Percentiles rank a stretch among this genome's conserved stretches.
phyloP scores from a whole-genome alignment of 2,113 vertebrate species.

The Halcyon malimbica region DNA sequence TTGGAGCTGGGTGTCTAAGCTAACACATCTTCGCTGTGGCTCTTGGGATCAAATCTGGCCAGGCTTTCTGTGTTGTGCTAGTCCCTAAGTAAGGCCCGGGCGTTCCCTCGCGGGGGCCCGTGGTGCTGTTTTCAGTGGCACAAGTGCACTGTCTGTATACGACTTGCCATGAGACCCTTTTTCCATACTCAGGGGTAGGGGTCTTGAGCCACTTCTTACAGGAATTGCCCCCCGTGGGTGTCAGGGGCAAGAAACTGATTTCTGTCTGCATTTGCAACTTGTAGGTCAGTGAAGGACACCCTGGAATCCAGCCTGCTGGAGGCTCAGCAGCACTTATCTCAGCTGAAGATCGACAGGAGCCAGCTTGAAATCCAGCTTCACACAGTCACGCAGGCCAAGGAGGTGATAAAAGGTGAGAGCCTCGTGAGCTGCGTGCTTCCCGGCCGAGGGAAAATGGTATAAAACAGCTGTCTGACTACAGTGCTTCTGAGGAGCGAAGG shows the following conservation, averaged over 20 bases:
- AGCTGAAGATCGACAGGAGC: conserved; percentile 73
- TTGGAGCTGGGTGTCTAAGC: too few relatives aligned
- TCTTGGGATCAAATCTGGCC: not conserved
- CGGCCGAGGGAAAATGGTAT: not conserved
- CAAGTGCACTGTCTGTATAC: not conserved
- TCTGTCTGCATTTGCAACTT: not conserved
- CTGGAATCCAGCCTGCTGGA: conserved; percentile 80
- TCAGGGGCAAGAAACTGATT: not conserved
- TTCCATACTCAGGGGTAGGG: not conserved
- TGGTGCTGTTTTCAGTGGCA: not conserved
- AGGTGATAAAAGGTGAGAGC: conserved; percentile 80
- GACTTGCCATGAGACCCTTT: not conserved
- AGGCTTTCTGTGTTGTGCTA: not conserved
- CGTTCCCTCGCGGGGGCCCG: not conserved
- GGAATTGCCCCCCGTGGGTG: not conserved
- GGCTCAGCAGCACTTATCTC: conserved; percentile 75
- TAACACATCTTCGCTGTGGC: not conserved
- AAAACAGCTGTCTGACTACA: not conserved
- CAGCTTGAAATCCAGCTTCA: conserved; percentile 80
- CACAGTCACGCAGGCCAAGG: conserved; percentile 79
- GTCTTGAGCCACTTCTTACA: not conserved
- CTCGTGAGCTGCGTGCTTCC: not conserved
- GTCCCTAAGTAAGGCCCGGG: not conserved
- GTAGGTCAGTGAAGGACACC: conserved; percentile 74
- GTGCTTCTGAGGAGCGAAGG: not conserved